A percentile compares a stretch with the other conserved stretches of the same genome.
These are phyloP conservation scores for Sebastes hubbsi DNA, from an alignment of 2,797 vertebrate species.

Conservation along the genomic window DNA sequence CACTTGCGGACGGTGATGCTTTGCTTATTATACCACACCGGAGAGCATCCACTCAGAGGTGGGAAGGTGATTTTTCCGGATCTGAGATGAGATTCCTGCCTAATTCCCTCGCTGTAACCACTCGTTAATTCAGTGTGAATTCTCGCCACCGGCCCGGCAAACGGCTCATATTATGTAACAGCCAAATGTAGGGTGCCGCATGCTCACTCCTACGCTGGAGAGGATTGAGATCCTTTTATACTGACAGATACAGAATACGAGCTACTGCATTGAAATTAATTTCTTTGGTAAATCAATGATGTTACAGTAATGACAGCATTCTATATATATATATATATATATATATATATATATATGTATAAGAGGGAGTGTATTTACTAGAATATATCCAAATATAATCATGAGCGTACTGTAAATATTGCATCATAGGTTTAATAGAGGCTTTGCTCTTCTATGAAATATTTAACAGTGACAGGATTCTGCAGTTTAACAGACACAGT, in stretches of 20 bases:
- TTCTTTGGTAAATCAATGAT: slow-evolving; percentile 19
- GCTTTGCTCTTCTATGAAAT: not conserved
- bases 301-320: not conserved
- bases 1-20: slow-evolving; percentile 21
- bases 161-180: slow-evolving; percentile 63
- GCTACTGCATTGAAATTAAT: slow-evolving; percentile 14
- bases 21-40: slow-evolving; percentile 11
- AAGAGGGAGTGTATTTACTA: not conserved
- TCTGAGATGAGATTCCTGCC: slow-evolving; percentile 23
- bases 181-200: slow-evolving; percentile 53
- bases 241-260: slow-evolving; percentile 36
- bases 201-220: slow-evolving; percentile 56
- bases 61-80: slow-evolving; percentile 27
- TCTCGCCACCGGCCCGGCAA: slow-evolving; percentile 59
- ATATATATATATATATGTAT: not conserved
- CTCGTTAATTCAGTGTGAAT: slow-evolving; percentile 57
- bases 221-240: slow-evolving; percentile 45
- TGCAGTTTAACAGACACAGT: not conserved
- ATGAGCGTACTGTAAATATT: not conserved
- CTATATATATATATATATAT: not conserved
- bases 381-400: not conserved
- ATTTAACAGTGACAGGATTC: not conserved
- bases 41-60: slow-evolving; percentile 25
- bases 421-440: not conserved
- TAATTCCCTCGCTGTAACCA: slow-evolving; percentile 22